These are phyloP conservation scores for Echiichthys vipera DNA, from an alignment of 2,797 vertebrate species.

Conservation along the genomic window DNA sequence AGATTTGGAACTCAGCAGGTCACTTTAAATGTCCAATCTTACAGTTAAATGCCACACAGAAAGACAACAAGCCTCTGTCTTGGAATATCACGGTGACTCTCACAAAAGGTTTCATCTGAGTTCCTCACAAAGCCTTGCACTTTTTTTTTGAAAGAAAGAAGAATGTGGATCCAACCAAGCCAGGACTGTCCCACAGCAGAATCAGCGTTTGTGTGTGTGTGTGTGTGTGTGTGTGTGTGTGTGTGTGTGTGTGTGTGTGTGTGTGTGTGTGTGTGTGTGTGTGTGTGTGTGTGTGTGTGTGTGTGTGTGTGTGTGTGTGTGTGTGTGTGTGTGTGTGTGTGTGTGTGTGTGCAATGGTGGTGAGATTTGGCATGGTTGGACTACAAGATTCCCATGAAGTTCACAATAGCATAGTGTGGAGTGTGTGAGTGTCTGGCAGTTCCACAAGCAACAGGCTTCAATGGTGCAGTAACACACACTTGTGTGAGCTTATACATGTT, in stretches of 20 bases:
- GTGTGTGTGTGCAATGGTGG: slow-evolving; percentile 15
- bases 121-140: slow-evolving; percentile 6
- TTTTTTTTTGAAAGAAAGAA: slow-evolving; percentile 26
- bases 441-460: slow-evolving; percentile 59
- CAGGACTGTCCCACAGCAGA: slow-evolving; percentile 36
- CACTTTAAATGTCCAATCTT: not conserved
- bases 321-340: slow-evolving; percentile 17
- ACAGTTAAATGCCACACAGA: not conserved
- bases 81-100: not conserved
- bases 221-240: slow-evolving; percentile 22
- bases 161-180: slow-evolving; percentile 45
- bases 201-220: slow-evolving; percentile 23
- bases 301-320: slow-evolving; percentile 15
- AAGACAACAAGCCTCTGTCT: not conserved
- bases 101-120: not conserved
- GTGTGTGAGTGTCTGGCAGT: slow-evolving; percentile 21
- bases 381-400: slow-evolving; percentile 53
- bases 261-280: slow-evolving; percentile 17
- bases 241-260: slow-evolving; percentile 15
- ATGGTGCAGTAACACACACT: slow-evolving; percentile 35
- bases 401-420: slow-evolving; percentile 39
- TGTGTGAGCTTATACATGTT: slow-evolving; percentile 34
- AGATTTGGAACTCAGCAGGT: too few relatives aligned
- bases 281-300: slow-evolving; percentile 22
- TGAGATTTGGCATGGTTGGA: slow-evolving; percentile 47